phyloP scores from a whole-genome alignment of 2,113 vertebrate species.

The Lepidothrix coronata region DNA sequence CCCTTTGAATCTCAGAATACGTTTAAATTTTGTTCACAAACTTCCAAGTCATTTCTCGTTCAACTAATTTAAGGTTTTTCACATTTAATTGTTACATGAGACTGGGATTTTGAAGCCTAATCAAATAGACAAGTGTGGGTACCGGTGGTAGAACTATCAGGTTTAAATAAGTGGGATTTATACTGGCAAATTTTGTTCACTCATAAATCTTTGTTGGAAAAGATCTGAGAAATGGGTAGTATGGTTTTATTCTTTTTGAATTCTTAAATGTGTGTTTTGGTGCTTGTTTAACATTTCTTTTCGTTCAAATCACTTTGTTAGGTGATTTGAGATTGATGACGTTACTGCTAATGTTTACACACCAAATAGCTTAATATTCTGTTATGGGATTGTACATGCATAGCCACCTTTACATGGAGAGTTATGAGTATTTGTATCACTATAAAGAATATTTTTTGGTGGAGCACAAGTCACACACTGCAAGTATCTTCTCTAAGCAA shows the following conservation, averaged over 20 bases:
- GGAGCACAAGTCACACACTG: background rate
- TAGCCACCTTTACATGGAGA: background rate
- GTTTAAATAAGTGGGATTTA: background rate
- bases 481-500: background rate
- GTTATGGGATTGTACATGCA: background rate
- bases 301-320: background rate
- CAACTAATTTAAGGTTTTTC: background rate
- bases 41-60: background rate
- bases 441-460: background rate
- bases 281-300: background rate
- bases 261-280: background rate
- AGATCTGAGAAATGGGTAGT: background rate
- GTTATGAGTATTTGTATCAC: background rate
- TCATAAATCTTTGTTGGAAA: background rate
- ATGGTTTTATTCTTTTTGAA: background rate
- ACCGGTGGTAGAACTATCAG: background rate
- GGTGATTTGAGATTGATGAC: background rate
- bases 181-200: background rate
- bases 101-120: background rate
- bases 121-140: background rate
- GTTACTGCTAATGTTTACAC: background rate
- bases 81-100: background rate
- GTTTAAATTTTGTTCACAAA: background rate
- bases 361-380: background rate
- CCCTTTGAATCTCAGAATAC: background rate